phyloP scores from a whole-genome alignment of 2,888 invertebrate species.

The Herminia tarsipennalis region DNA sequence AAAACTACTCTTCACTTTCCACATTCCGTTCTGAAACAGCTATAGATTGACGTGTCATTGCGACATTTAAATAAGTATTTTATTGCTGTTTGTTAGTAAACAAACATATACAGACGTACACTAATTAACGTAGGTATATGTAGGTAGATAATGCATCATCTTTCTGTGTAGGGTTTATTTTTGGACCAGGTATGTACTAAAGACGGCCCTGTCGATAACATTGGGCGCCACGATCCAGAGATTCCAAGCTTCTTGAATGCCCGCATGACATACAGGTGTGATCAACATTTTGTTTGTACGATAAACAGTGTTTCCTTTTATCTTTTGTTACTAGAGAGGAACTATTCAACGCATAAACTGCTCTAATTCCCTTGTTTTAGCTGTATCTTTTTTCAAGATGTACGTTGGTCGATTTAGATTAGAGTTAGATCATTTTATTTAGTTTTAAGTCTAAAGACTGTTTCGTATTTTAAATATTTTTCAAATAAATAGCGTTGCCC shows the following conservation, averaged over 20 bases:
- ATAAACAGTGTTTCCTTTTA: too few relatives aligned
- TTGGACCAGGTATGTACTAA: conserved; percentile 38
- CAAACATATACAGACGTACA: conserved; percentile 15
- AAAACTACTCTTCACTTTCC: too few relatives aligned
- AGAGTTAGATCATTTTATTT: too few relatives aligned
- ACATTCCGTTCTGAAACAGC: conserved; percentile 6
- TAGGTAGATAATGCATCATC: conserved; percentile 18
- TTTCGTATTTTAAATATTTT: too few relatives aligned
- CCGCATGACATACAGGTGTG: conserved; percentile 47
- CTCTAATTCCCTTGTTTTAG: too few relatives aligned
- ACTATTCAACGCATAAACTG: too few relatives aligned
- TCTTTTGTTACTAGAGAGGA: too few relatives aligned
- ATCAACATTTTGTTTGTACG: conserved; percentile 45
- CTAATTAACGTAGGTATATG: conserved; percentile 17
- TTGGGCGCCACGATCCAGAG: conserved; percentile 61
- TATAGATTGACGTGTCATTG: conserved; percentile 9
- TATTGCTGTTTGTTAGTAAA: conserved; percentile 19
- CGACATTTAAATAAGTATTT: conserved; percentile 2
- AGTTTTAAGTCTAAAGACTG: too few relatives aligned
- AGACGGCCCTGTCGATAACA: conserved; percentile 65
- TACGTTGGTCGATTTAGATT: too few relatives aligned
- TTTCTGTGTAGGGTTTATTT: conserved; percentile 42
- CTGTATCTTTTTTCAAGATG: too few relatives aligned
- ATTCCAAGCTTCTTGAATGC: conserved; percentile 56
- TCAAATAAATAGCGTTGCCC: too few relatives aligned